phyloP scores from a whole-genome alignment of 2,113 vertebrate species.

The Cisticola juncidis region DNA sequence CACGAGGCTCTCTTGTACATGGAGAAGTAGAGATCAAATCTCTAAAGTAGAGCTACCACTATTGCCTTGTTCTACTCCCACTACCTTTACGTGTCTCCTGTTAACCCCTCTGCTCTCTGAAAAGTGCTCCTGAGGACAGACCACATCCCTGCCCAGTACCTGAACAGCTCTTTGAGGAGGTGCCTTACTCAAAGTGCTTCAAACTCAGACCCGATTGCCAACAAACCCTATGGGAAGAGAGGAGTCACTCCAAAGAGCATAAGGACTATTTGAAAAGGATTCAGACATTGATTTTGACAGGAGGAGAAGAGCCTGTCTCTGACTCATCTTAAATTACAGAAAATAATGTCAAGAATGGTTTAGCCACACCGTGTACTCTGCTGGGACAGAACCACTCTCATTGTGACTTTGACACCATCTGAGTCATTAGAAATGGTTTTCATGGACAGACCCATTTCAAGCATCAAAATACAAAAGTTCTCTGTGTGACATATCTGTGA shows the following conservation, averaged over 20 bases:
- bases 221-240: background rate
- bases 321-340: background rate
- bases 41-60: background rate
- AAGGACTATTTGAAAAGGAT: background rate
- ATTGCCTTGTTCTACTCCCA: background rate
- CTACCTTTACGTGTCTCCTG: rapidly evolving
- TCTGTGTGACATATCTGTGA: background rate
- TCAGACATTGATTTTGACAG: background rate
- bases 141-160: background rate
- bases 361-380: background rate
- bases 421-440: background rate
- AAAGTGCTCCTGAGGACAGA: background rate
- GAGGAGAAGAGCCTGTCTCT: background rate
- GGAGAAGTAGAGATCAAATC: background rate
- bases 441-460: background rate
- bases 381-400: background rate
- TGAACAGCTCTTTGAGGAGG: background rate
- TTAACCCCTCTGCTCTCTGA: background rate
- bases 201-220: background rate
- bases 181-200: background rate
- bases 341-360: background rate
- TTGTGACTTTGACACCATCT: background rate
- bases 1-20: rapidly evolving
- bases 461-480: background rate
- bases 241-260: background rate